Conservation (phyloP, 2,797 vertebrate genomes). For the Poliocrania exsul region DNA sequence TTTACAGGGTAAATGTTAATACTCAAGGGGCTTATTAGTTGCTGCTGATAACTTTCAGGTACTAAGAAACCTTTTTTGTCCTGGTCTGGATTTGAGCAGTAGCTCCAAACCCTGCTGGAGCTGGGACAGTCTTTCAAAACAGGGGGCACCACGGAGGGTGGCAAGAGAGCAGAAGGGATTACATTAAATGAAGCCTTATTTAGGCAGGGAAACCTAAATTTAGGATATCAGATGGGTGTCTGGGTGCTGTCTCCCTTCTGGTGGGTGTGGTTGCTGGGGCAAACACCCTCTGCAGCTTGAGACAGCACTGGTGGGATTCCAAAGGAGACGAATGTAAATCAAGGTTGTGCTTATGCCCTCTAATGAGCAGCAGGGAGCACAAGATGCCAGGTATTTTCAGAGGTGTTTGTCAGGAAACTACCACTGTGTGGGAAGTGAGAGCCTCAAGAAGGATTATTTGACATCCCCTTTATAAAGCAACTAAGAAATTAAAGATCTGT, state of each 20-base stretch:
- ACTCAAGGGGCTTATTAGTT: background rate
- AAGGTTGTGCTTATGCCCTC: background rate
- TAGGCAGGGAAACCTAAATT: background rate
- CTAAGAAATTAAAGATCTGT: conserved; percentile 17
- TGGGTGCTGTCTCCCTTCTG: background rate
- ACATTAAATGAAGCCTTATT: background rate
- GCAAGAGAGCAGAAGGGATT: background rate
- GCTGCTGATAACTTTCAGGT: background rate
- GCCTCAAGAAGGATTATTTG: background rate
- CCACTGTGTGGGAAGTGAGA: background rate
- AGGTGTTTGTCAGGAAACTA: background rate
- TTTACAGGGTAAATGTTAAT: conserved; percentile 7
- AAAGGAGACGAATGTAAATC: background rate
- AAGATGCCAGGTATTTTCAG: background rate
- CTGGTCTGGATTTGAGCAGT: background rate
- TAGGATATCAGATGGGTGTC: background rate
- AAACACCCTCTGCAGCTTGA: background rate
- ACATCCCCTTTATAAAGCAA: background rate
- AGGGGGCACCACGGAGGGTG: no score
- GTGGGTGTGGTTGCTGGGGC: background rate
- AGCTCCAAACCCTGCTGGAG: background rate
- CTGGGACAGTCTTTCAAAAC: background rate
- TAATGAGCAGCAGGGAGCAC: background rate
- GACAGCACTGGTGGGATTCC: background rate
- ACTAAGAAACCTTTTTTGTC: background rate